These are phyloP conservation scores for Drosophila setifemur DNA, from an alignment of 1,140 invertebrate genomes.

Conservation along the genomic window DNA sequence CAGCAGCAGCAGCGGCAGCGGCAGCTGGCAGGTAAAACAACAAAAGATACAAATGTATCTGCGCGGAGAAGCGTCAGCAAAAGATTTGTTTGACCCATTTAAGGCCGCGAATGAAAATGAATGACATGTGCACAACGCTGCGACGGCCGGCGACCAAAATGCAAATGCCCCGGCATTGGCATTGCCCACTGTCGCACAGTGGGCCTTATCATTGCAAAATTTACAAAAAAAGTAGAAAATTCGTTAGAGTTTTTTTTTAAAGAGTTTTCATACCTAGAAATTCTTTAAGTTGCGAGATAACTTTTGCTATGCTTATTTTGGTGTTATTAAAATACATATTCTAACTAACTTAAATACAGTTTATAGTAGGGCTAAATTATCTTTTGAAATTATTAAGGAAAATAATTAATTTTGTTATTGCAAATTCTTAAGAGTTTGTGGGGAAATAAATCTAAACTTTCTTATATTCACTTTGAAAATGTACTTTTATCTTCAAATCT, in stretches of 20 bases:
- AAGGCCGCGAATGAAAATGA: constrained; percentile 29
- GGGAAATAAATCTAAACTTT: too few species aligned
- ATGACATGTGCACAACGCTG: constrained; percentile 77
- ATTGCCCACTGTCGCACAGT: constrained; percentile 39
- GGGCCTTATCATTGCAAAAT: not conserved
- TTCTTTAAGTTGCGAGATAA: too few species aligned
- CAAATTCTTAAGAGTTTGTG: too few species aligned
- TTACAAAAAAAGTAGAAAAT: not conserved
- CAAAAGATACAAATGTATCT: constrained; percentile 7
- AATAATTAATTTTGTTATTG: too few species aligned
- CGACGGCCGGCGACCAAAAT: constrained; percentile 58
- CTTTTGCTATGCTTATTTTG: too few species aligned
- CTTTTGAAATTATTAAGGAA: too few species aligned
- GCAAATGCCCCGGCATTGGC: constrained; percentile 64
- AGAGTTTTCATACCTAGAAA: too few species aligned
- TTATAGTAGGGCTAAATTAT: too few species aligned
- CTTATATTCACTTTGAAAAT: too few species aligned
- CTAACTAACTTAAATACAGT: too few species aligned
- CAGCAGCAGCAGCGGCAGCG: not conserved
- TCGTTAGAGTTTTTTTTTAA: not conserved
- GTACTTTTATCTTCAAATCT: too few species aligned
- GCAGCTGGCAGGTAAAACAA: not conserved
- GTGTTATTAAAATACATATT: too few species aligned
- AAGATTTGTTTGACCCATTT: constrained; percentile 80
- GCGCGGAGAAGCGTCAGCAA: constrained; percentile 18